Conservation (phyloP, 2,888 invertebrate genomes). For the Brachyptera risi region DNA sequence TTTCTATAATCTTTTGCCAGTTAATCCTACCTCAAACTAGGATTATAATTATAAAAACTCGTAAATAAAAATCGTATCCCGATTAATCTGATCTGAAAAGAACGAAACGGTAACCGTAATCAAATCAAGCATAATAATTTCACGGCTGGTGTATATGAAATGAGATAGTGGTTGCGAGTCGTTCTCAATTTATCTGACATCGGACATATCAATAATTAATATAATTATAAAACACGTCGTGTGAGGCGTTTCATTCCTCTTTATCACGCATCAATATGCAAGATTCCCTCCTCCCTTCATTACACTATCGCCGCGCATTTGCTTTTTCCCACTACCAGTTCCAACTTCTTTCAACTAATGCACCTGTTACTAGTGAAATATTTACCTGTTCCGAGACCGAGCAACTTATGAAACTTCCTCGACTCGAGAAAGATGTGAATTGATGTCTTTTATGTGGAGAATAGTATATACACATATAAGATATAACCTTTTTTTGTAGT, state of each 20-base stretch:
- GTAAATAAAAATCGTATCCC: too few relatives aligned
- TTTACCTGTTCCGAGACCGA: slow-evolving; percentile 2
- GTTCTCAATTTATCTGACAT: slow-evolving; percentile 3
- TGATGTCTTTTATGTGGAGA: neutral
- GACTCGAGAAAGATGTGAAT: too few relatives aligned
- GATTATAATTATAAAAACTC: too few relatives aligned
- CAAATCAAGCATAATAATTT: too few relatives aligned
- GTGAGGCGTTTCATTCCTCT: slow-evolving; percentile 14
- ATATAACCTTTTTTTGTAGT: slow-evolving; percentile 23
- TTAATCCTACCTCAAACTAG: too few relatives aligned
- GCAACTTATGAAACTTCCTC: neutral
- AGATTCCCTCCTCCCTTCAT: slow-evolving; percentile 9
- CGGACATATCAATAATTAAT: slow-evolving; percentile 4
- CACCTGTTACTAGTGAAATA: slow-evolving; percentile 8
- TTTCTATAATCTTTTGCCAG: too few relatives aligned
- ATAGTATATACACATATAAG: too few relatives aligned
- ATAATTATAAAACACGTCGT: neutral
- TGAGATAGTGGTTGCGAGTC: neutral
- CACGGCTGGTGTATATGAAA: too few relatives aligned
- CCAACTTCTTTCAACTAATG: too few relatives aligned
- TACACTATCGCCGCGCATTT: neutral
- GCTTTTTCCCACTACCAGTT: slow-evolving; percentile 11
- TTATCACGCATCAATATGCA: slow-evolving; percentile 10
- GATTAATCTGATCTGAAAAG: too few relatives aligned
- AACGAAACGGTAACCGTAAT: too few relatives aligned